Base-by-base conservation (phyloP, 1,140 invertebrate species). In the Aphelenchoides avenae region DNA sequence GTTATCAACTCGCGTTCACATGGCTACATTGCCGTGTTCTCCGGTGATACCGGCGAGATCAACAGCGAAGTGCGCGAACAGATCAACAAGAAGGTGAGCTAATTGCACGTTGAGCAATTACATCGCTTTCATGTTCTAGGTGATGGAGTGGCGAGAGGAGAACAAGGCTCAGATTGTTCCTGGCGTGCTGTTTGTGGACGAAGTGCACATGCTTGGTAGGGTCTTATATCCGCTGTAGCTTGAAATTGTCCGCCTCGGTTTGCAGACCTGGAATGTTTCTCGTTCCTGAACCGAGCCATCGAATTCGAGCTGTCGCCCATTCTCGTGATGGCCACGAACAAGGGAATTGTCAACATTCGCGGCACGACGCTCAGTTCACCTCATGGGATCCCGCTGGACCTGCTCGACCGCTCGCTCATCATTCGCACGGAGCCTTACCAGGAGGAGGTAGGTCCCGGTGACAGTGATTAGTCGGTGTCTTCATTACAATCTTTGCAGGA, bases 211-310 rank as follows among this genome's bases (percentile, higher is more conserved):
- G 92, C 79, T 99, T 57, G 94, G n/a, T n/a, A n/a, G n/a, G n/a
- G n/a, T n/a, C n/a, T n/a, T n/a, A n/a, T n/a, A n/a, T n/a, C n/a
- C n/a, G n/a, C n/a, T n/a, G n/a, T n/a, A n/a, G n/a, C n/a, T n/a
- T n/a, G n/a, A n/a, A n/a, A n/a, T n/a, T n/a, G n/a, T n/a, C n/a
- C n/a, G n/a, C n/a, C n/a, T n/a, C n/a, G n/a, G n/a, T n/a, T n/a
- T n/a, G n/a, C n/a, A n/a, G n/a, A 98, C 71, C 91, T 98, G 44
- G 93, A 98, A 78, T 97, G 93, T 77, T 98, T 98, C 80, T 96
- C 92, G 0, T 99, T 90, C 78, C 79, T 97, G 0, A 98, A 98
- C 81, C 84, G 93, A 41, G 92, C 92, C 0, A 78, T 99, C 22
- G 94, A 99, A 76, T 88, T 88, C 64, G 93, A 97, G 70, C 92